phyloP scores from a whole-genome alignment of 2,113 vertebrate species.

The Poeciliopsis turrubarensis region DNA sequence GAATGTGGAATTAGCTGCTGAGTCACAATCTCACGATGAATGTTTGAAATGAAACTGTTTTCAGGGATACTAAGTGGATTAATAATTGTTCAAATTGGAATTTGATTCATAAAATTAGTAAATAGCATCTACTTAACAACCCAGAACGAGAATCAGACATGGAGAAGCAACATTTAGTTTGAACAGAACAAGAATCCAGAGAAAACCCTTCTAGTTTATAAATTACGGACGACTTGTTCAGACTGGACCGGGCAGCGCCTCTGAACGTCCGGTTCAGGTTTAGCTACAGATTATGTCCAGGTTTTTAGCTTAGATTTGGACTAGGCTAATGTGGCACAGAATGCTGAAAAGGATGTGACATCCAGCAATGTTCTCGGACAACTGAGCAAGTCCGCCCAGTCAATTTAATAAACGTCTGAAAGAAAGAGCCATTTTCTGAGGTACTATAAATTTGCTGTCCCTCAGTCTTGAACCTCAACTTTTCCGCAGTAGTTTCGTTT shows the following conservation, averaged over 20 bases:
- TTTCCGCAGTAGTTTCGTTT: constrained; percentile 45
- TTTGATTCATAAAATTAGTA: neutral
- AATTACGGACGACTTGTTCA: neutral
- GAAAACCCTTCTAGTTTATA: no score
- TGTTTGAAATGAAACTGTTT: neutral
- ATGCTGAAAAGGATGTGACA: no score
- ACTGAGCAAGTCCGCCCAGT: neutral
- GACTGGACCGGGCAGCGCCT: neutral
- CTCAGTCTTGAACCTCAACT: constrained; percentile 5
- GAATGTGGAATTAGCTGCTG: neutral
- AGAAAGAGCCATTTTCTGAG: neutral
- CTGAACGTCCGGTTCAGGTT: neutral
- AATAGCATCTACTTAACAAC: no score
- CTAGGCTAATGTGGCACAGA: no score
- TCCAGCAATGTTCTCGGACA: no score
- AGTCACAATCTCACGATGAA: neutral
- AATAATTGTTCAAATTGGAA: neutral
- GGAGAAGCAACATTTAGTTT: no score
- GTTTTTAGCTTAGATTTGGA: no score
- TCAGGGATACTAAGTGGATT: neutral
- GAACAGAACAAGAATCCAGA: no score
- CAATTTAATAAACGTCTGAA: neutral
- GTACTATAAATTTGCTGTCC: neutral
- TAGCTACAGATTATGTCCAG: no score
- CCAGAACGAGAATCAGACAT: no score